Base-by-base conservation (phyloP, 2,797 vertebrate genomes). In the Aplochiton taeniatus region DNA sequence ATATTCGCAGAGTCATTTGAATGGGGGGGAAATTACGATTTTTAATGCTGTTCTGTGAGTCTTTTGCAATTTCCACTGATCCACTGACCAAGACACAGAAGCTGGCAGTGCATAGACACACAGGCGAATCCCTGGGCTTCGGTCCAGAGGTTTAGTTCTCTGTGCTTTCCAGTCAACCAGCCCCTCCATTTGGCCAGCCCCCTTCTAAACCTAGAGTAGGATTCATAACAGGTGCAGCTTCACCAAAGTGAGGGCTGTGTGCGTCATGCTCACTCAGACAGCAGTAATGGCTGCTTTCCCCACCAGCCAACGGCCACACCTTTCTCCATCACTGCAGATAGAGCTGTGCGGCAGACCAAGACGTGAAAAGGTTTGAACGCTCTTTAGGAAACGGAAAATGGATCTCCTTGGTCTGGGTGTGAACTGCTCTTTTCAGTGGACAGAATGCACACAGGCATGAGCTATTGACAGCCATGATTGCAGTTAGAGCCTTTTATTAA, bases 141-240 rank as follows among this genome's bases (percentile, higher is more conserved):
- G 50, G 58, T 75, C 81, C 78, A 83, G 84, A 80, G 80, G 85
- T 71, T 83, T 69, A 64, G 77, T 78, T 63, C 75, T 74, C 75
- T 76, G 60, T 41, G 58, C 42, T 57, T 77, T 73, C 81, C 76
- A 70, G 71, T 70, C 67, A 73, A 75, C 78, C 64, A 62, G 72
- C 12, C 62, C 70, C 73, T 74, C 57, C 16, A 20, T 11, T 18
- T 31, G 31, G 31, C 6, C 31, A 31, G 31, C 31, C 3, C 6
- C 2, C 31, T 6, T 31, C 2, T 31, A 31, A 31, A 31, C 31
- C 31, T 31, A 58, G 54, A 63, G 42, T 41, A 8, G 20, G 17
- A 58, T 45, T 2, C 19, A 72, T 74, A 43, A 47, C 75, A 52
- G 67, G 31, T 62, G 57, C 57, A 20, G 69, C 70, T 69, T 76